Evolutionary conservation across 2,888 invertebrate species (phyloP).

Genomic region (Amphipyra tragopoginis): DNA sequence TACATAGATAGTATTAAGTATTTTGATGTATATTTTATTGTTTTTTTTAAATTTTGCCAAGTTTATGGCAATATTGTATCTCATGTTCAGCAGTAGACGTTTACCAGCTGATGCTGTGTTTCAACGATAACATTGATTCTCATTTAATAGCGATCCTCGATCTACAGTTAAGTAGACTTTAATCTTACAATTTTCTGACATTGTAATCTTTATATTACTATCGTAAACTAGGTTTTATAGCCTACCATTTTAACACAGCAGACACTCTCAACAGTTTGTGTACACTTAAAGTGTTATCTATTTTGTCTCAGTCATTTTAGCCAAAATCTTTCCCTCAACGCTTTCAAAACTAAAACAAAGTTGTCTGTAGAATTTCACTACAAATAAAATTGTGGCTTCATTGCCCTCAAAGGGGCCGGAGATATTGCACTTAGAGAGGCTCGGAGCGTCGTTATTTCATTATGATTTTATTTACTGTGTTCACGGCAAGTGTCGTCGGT

Average conservation of each 20-base stretch:
- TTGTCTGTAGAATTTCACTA: conserved; percentile 31
- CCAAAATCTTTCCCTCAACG: conserved; percentile 9
- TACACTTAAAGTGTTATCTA: conserved; percentile 4
- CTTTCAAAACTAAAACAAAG: conserved; percentile 17
- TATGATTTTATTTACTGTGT: conserved; percentile 58
- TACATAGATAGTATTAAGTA: too few species aligned
- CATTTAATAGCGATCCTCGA: too few species aligned
- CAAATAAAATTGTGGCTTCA: conserved; percentile 45
- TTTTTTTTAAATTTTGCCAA: not conserved
- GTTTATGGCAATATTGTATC: not conserved
- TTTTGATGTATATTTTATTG: not conserved
- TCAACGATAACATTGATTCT: not conserved
- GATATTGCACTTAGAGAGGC: conserved; percentile 47
- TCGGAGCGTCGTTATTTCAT: conserved; percentile 50
- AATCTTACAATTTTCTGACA: not conserved
- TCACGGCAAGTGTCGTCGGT: conserved; percentile 31
- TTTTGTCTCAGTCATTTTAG: conserved; percentile 1
- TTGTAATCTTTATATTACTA: not conserved
- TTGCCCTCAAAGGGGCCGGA: conserved; percentile 31
- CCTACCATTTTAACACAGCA: not conserved
- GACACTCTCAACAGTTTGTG: not conserved
- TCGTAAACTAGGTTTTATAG: not conserved
- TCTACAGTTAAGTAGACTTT: too few species aligned
- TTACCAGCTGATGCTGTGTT: not conserved
- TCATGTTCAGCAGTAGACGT: not conserved